A percentile compares a stretch with the other conserved stretches of the same genome.
Conservation (phyloP, 2,797 vertebrate genomes). For the Semotilus atromaculatus region DNA sequence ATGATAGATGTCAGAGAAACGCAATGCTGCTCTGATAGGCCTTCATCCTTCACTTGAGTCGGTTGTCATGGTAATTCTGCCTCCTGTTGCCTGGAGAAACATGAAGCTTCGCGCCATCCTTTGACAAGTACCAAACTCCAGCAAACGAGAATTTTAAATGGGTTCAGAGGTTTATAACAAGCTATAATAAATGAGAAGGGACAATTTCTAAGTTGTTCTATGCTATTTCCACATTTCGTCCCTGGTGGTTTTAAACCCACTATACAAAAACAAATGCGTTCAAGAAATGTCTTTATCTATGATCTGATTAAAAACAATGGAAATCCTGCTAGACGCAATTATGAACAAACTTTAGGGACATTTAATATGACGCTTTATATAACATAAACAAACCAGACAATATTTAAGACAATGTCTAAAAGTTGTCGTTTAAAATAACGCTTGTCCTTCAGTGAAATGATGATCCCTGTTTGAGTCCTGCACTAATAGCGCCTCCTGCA, state of each 20-base stretch:
- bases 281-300: neutral
- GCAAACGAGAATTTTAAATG: neutral
- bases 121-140: slow-evolving; percentile 25
- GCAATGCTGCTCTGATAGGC: slow-evolving; percentile 44
- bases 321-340: neutral
- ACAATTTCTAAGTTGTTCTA: neutral
- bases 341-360: neutral
- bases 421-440: neutral
- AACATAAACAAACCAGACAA: neutral
- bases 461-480: neutral
- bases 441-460: slow-evolving; percentile 45
- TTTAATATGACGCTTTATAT: neutral
- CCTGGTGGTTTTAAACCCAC: neutral
- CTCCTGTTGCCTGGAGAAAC: slow-evolving; percentile 56
- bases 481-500: slow-evolving; percentile 32
- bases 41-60: slow-evolving; percentile 42
- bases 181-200: too few species aligned
- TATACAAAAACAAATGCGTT: neutral
- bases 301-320: neutral
- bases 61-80: slow-evolving; percentile 58
- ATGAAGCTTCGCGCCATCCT: slow-evolving; percentile 11
- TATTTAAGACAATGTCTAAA: neutral
- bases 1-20: slow-evolving; percentile 43
- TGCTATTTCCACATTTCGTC: neutral
- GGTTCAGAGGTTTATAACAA: neutral